Base-by-base conservation (phyloP, 2,888 invertebrate species). In the Pimpla rufipes region DNA sequence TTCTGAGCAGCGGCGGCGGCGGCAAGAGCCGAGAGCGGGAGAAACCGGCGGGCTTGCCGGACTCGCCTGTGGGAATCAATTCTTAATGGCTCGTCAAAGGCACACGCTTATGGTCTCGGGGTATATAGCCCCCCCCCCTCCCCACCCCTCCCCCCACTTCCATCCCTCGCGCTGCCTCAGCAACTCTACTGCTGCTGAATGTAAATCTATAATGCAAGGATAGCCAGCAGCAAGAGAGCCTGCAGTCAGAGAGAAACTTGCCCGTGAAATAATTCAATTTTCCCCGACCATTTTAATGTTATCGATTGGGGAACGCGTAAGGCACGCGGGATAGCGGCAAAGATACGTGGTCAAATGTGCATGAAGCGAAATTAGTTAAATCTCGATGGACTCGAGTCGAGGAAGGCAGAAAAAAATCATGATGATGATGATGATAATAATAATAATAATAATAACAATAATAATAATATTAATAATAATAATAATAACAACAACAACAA, bases 231-330 rank as follows among this genome's bases (percentile, higher is more conserved):
- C 68, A 59, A 77, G 77, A 75, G 64, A 73, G 73, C 75, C 59
- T 52, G 77, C 79, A 77, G 79, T 74, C 59, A 78, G 59, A 71
- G 84, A 84, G 87, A 84, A 84, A 83, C 87, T 79, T 79, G 81
- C 74, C 77, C 81, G 71, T 75, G 79, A 82, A 86, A 85, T 87
- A 84, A 87, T 87, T 86, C 68, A 85, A 87, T 87, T 86, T 87
- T 82, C 73, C 73, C 75, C 77, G 71, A 35, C 73, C 81, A 85
- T 87, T 83, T 85, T 85, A 66, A 85, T 80, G 83, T 64, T 85
- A 86, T 87, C 83, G 85, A 87, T 85, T 79, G 75, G 16, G 11
- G n/a, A n/a, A 42, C 57, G 73, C 57, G 64, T 73, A 40, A 76
- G 64, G 57, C 67, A 75, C 79, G 66, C 79, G 66, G 78, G 64